Percentiles rank a stretch among this genome's conserved stretches.
Conservation (phyloP, 2,888 invertebrate genomes). For the Amblyteles armatorius region DNA sequence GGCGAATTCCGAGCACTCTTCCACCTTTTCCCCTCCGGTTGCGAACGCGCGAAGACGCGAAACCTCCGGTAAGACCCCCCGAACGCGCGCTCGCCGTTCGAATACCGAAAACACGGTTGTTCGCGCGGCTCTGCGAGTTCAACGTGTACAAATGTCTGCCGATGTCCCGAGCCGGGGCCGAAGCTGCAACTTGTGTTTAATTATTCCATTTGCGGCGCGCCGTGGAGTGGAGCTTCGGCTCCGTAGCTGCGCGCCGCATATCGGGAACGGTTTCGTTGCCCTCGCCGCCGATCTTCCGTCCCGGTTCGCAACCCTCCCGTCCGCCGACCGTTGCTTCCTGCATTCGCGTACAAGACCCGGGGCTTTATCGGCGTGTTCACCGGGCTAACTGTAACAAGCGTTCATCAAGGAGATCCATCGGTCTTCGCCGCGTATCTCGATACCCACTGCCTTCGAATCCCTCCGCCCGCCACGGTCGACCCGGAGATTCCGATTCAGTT, state of each 20-base stretch:
- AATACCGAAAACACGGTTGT: not conserved
- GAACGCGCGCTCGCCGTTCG: not conserved
- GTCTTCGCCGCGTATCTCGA: slow-evolving; percentile 1
- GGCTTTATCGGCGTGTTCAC: slow-evolving; percentile 52
- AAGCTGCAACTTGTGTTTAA: slow-evolving; percentile 69
- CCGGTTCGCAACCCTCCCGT: slow-evolving; percentile 16
- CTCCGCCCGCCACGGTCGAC: not conserved
- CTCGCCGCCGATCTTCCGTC: not conserved
- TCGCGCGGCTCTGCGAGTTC: not conserved
- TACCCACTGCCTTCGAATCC: not conserved
- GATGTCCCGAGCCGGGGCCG: slow-evolving; percentile 18
- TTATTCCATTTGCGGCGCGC: slow-evolving; percentile 69
- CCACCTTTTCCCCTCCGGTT: not conserved
- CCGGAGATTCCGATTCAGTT: slow-evolving; percentile 14
- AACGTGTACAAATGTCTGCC: not conserved
- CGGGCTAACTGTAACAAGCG: slow-evolving; percentile 62
- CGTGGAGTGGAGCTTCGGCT: not conserved
- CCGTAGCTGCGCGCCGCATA: slow-evolving; percentile 34
- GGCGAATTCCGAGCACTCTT: not conserved
- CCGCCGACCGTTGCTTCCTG: slow-evolving; percentile 26
- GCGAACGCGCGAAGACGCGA: not conserved
- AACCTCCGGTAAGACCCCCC: not conserved
- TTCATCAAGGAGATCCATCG: slow-evolving; percentile 60
- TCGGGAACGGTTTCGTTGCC: slow-evolving; percentile 42
- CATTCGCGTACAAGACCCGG: slow-evolving; percentile 4